phyloP scores from a whole-genome alignment of 1,140 invertebrate genomes.

The Drosophila insularis region DNA sequence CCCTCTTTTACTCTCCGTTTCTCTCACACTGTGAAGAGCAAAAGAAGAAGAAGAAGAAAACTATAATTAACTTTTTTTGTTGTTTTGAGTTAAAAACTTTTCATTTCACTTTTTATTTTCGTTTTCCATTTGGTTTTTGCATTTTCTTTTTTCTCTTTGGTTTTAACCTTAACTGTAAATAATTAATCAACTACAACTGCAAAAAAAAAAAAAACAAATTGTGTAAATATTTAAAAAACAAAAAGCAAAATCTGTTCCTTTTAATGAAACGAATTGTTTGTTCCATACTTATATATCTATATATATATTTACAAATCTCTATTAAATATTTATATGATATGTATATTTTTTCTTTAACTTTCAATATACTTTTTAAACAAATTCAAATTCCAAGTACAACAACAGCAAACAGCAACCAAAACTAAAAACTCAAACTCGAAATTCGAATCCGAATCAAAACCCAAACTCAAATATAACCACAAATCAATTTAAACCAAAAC shows the following conservation, averaged over 20 bases:
- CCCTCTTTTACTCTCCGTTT: not conserved
- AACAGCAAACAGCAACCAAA: constrained; percentile 41
- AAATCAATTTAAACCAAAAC: constrained; percentile 54
- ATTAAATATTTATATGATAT: constrained; percentile 81
- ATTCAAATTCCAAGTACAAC: constrained; percentile 49
- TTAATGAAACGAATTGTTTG: constrained; percentile 70
- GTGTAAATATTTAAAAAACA: constrained; percentile 71
- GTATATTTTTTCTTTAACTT: constrained; percentile 65
- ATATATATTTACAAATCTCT: constrained; percentile 76
- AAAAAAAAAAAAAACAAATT: constrained; percentile 43
- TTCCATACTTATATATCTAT: constrained; percentile 74
- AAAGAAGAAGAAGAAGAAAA: constrained; percentile 50
- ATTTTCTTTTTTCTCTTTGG: constrained; percentile 19
- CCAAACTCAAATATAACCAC: constrained; percentile 36
- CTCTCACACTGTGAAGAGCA: constrained; percentile 4
- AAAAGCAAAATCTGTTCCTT: constrained; percentile 42
- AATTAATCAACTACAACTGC: constrained; percentile 56
- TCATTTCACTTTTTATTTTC: constrained; percentile 47
- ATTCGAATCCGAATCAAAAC: constrained; percentile 38
- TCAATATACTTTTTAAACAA: constrained; percentile 66
- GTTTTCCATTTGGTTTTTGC: constrained; percentile 62
- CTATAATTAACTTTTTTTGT: constrained; percentile 56
- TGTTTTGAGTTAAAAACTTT: constrained; percentile 52
- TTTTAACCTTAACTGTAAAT: constrained; percentile 73
- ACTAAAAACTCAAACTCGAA: constrained; percentile 34